phyloP scores from a whole-genome alignment of 92 coral and sea anemone genomes.

The Palythoa grandis region DNA sequence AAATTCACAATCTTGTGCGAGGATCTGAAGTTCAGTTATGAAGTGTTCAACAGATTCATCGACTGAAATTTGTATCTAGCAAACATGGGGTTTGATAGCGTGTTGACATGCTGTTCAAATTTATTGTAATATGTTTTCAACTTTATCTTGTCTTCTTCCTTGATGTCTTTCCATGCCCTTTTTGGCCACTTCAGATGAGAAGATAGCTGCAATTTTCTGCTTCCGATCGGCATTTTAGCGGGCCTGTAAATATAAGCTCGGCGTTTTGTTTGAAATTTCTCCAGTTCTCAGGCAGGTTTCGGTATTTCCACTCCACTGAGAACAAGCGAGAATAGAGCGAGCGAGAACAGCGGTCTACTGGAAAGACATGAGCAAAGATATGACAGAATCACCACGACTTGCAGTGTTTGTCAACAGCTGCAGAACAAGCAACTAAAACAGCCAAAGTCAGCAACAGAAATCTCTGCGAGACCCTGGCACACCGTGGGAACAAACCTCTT shows the following conservation, averaged over 20 bases:
- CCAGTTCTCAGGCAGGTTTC: slow-evolving; percentile 54
- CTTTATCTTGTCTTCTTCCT: slow-evolving; percentile 56
- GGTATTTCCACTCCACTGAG: slow-evolving; percentile 54
- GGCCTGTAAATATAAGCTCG: slow-evolving; percentile 63
- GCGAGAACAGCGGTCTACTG: too few species aligned
- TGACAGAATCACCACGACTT: too few species aligned
- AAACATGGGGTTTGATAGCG: slow-evolving; percentile 67
- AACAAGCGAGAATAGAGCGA: not conserved
- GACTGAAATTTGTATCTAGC: not conserved
- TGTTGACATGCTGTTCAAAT: slow-evolving; percentile 61
- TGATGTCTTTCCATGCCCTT: slow-evolving; percentile 58
- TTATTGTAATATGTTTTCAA: slow-evolving; percentile 55
- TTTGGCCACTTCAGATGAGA: slow-evolving; percentile 60
- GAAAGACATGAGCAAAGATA: too few species aligned
- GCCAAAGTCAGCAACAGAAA: not conserved
- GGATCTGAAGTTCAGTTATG: too few species aligned
- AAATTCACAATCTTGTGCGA: too few species aligned
- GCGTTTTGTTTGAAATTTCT: slow-evolving; percentile 60
- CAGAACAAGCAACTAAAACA: too few species aligned
- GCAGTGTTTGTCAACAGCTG: too few species aligned
- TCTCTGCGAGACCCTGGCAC: not conserved
- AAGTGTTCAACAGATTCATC: too few species aligned
- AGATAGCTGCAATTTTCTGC: slow-evolving; percentile 58
- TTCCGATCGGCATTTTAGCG: slow-evolving; percentile 42
- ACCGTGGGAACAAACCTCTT: not conserved